Base-by-base conservation (phyloP, 2,113 vertebrate genomes). In the Callorhinus ursinus region DNA sequence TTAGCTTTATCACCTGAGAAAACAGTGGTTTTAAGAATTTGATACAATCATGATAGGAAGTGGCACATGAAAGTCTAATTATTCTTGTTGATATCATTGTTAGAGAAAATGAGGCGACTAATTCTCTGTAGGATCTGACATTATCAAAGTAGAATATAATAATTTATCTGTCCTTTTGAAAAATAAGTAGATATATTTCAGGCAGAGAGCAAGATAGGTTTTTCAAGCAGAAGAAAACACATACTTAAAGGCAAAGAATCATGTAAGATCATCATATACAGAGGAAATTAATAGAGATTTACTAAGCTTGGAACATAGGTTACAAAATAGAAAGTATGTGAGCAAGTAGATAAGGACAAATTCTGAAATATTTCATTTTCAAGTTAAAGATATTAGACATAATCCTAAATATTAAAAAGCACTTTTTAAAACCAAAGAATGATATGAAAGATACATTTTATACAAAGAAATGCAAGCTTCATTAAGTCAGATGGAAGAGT, bases 81-180 rank as follows among this genome's bases (percentile, higher is more conserved):
- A 92, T 69, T 96, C 42, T 86, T 88, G 51, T 81, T 96, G 65
- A 93, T 93, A 89, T 72, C 65, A 95, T 91, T 96, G 77, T 71
- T 96, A 88, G 36, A 91, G 71, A 95, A 97, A 95, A 96, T 89
- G 24, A 96, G 5, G 57, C 12, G 76, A 88, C 65, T 96, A 96
- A 96, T 93, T 94, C 65, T 82, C 85, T 77, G 26, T 72, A 49
- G 86, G 10, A 88, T 86, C 36, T 77, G 71, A 95, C 28, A 92
- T 90, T 94, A 94, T 93, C 84, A 86, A 86, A 33, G 19, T 91
- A 21, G 28, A 82, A 88, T 88, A 76, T 65, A 13, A 91, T 74
- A 39, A 57, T 96, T 85, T 93, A 91, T 88, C 69, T 89, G 61
- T 85, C 36, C 26, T 85, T 85, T 76, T 92, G 19, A 96, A 95